Percentiles rank a stretch among this genome's conserved stretches.
Evolutionary conservation across 2,113 vertebrate species (phyloP).

Genomic region (Semnopithecus entellus): DNA sequence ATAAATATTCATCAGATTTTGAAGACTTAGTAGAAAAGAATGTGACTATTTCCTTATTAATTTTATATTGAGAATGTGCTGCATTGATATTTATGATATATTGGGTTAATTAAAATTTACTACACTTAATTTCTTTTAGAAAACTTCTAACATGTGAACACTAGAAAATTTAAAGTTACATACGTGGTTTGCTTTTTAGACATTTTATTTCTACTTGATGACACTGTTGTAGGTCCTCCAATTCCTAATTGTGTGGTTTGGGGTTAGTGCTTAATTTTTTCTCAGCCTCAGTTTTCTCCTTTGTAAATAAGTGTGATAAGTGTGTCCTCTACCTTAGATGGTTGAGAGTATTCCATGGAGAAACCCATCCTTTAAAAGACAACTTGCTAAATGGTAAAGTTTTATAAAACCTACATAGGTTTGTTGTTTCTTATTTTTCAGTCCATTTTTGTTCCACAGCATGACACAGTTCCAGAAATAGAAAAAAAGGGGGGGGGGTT

Average conservation of each 20-base stretch:
- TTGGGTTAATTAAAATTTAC: background rate
- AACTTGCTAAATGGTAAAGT: background rate
- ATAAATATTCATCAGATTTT: background rate
- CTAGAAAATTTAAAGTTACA: background rate
- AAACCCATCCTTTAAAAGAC: background rate
- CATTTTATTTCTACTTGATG: background rate
- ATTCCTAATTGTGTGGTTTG: background rate
- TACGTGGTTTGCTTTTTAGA: background rate
- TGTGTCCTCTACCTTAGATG: background rate
- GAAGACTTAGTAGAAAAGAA: constrained; percentile 2
- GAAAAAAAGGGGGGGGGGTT: background rate
- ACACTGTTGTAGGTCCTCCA: background rate
- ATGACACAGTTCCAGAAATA: background rate
- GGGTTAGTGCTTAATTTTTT: background rate
- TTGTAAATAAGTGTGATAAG: background rate
- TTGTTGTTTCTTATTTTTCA: constrained; percentile 6
- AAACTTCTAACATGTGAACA: background rate
- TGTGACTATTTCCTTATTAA: background rate
- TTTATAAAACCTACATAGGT: background rate
- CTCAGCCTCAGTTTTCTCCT: background rate
- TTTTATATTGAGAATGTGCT: background rate
- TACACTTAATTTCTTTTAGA: background rate
- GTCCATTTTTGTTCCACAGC: background rate
- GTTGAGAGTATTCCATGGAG: background rate
- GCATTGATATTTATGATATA: background rate